Conservation (phyloP, 1,140 invertebrate genomes). For the Dendroctonus valens region DNA sequence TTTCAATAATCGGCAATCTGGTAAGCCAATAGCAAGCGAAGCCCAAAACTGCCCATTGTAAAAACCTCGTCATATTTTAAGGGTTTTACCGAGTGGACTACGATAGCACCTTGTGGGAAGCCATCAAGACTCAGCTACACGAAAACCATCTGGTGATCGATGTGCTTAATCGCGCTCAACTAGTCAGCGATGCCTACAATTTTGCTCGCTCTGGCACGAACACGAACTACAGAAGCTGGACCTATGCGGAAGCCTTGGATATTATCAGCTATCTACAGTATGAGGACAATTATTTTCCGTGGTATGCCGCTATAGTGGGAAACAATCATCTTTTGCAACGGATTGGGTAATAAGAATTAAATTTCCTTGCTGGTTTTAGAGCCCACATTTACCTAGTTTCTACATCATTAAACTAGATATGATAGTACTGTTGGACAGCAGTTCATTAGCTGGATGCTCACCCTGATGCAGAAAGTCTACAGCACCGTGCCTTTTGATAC, state of each 20-base stretch:
- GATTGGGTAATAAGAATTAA: constrained; percentile 20
- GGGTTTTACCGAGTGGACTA: constrained; percentile 83
- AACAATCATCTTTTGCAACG: constrained; percentile 53
- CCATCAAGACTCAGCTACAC: constrained; percentile 56
- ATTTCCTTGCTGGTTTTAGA: not conserved
- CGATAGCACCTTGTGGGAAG: constrained; percentile 65
- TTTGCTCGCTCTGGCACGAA: constrained; percentile 52
- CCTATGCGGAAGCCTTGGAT: constrained; percentile 55
- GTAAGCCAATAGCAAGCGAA: constrained; percentile 47
- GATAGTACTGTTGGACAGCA: constrained; percentile 27
- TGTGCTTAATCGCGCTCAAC: constrained; percentile 72
- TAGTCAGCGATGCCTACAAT: constrained; percentile 77
- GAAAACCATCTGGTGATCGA: constrained; percentile 59
- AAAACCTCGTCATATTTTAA: constrained; percentile 40
- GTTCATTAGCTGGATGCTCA: constrained; percentile 17
- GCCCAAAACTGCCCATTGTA: not conserved
- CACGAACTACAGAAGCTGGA: constrained; percentile 24
- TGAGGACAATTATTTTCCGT: constrained; percentile 65
- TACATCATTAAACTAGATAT: constrained; percentile 31
- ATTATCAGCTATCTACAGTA: constrained; percentile 59
- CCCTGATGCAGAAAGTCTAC: constrained; percentile 24
- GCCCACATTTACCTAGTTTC: too few relatives aligned
- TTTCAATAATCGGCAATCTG: constrained; percentile 66
- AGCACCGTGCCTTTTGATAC: constrained; percentile 29
- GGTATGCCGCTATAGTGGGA: constrained; percentile 60